These are phyloP conservation scores for Thryonomys swinderianus DNA, from an alignment of 2,113 vertebrate species.

Conservation along the genomic window DNA sequence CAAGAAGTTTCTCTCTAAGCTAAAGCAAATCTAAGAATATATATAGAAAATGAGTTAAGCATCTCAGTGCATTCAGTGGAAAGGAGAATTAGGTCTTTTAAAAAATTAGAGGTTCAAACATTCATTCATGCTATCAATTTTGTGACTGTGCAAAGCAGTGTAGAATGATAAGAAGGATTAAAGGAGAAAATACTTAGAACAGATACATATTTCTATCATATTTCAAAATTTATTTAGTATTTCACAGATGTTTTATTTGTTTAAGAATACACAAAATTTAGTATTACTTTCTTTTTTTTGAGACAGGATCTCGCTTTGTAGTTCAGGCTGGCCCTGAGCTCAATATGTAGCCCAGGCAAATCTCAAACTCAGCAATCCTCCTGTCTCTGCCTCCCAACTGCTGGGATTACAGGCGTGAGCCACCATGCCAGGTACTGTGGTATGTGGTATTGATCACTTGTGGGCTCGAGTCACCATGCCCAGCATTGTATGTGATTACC, in stretches of 20 bases:
- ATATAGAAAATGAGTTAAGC: background rate
- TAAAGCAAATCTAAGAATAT: background rate
- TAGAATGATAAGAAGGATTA: background rate
- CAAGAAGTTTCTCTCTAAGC: background rate
- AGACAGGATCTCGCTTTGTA: too few species aligned
- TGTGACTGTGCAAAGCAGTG: background rate
- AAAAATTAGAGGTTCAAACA: background rate
- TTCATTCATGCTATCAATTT: background rate
- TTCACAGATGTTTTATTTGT: background rate
- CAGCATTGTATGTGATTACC: too few species aligned
- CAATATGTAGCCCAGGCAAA: too few species aligned
- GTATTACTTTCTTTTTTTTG: too few species aligned
- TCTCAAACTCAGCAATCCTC: too few species aligned
- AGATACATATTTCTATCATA: background rate
- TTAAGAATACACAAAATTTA: background rate
- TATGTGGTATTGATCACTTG: too few species aligned
- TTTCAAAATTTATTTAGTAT: slow-evolving; percentile 22
- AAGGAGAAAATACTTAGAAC: background rate
- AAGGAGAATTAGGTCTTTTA: background rate
- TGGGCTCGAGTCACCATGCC: too few species aligned
- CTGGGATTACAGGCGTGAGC: too few species aligned
- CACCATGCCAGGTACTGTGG: too few species aligned
- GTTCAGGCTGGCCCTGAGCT: too few species aligned
- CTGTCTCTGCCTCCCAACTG: too few species aligned
- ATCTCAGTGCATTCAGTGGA: background rate